A percentile compares a stretch with the other conserved stretches of the same genome.
phyloP scores from a whole-genome alignment of 1,140 invertebrate species.

The Saccostrea echinata region DNA sequence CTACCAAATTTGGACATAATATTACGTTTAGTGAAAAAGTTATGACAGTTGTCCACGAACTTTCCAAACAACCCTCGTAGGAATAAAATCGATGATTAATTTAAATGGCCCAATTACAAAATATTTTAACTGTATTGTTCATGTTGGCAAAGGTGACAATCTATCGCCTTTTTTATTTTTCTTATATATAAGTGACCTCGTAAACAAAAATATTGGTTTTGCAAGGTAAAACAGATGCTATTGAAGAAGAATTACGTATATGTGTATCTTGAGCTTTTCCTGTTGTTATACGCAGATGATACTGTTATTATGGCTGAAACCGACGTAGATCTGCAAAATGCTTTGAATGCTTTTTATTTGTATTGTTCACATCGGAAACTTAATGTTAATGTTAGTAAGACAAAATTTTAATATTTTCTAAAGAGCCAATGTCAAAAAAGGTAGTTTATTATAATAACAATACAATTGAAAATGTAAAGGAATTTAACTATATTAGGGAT shows the following conservation, averaged over 20 bases:
- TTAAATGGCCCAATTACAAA: neutral
- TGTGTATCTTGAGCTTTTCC: neutral
- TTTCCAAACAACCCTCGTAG: too few relatives aligned
- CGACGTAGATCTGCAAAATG: neutral
- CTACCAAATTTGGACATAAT: too few relatives aligned
- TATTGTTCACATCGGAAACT: neutral
- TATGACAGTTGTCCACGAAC: too few relatives aligned
- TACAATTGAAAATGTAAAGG: neutral
- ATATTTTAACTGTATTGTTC: neutral
- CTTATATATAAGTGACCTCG: too few relatives aligned
- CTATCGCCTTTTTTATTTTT: neutral
- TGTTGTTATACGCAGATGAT: neutral
- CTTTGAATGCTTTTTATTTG: neutral
- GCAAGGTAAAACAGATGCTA: neutral
- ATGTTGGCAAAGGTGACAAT: neutral
- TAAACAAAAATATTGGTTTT: neutral
- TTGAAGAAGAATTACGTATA: neutral
- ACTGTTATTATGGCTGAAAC: neutral
- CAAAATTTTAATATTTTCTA: neutral
- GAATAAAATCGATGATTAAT: neutral
- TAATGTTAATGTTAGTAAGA: neutral
- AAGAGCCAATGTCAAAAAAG: neutral
- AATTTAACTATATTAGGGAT: neutral
- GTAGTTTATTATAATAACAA: neutral
- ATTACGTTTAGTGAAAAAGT: too few relatives aligned